Evolutionary conservation across 2,888 invertebrate species (phyloP), one percentile per base, ranked within the genome.

Genomic region (Byasa hedistus): DNA sequence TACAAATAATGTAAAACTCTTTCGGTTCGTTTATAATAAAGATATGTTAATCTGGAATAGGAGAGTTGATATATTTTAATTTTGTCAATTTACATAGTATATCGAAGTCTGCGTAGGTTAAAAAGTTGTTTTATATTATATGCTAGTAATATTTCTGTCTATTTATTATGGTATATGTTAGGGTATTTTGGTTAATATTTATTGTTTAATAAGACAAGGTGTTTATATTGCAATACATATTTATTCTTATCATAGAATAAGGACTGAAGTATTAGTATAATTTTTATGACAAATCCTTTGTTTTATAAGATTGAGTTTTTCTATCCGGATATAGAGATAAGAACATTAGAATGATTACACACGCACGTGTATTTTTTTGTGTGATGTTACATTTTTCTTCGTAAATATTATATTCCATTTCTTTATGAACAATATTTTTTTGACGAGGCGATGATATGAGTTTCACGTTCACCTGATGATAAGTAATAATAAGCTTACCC

Each of bases 101-200:
- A 75, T 83, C 79, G 79, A 85, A 86, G 81, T 87, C 87, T 86
- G 86, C 80, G 80, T 89, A 87, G 83, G 69, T 76, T 82, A 78
- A 80, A 78, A 54, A 72, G 74, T 81, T 82, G 77, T 76, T 86
- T 86, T 83, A 78, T 79, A 81, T 77, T 64, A 76, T 84, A 83
- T 82, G 77, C 81, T 84, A 84, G 80, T 76, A 75, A 76, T 80
- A 73, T 75, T 75, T 78, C 73, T 77, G 76, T 78, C 72, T 74
- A 73, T 77, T 73, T 75, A 78, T 75, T 73, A 71, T n/a, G n/a
- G n/a, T n/a, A n/a, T n/a, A n/a, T n/a, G n/a, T 76, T 80, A 82
- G 72, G 68, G 69, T 77, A 75, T 78, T 80, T 79, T 77, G 32
- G 24, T 67, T 63, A 48, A 57, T 58, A 32, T 27, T 4, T 19